A percentile compares a stretch with the other conserved stretches of the same genome.
These are phyloP conservation scores for Pangasius larnaudii DNA, from an alignment of 2,797 vertebrate genomes.

Conservation along the genomic window DNA sequence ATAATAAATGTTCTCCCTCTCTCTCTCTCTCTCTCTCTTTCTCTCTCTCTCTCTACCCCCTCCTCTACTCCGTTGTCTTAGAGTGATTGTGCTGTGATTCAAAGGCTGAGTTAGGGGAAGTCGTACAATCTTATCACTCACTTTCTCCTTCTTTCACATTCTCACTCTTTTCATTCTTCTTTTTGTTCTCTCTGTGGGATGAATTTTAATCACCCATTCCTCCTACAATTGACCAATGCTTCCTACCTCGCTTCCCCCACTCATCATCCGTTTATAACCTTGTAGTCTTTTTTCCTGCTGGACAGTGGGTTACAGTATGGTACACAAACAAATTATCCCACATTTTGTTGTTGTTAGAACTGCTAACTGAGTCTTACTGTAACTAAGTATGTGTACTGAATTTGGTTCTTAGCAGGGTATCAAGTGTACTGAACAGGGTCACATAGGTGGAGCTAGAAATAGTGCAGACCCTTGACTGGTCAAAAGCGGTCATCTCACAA, in stretches of 20 bases:
- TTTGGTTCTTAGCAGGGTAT: not conserved
- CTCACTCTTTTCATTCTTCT: conserved; percentile 73
- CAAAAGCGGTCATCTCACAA: not conserved
- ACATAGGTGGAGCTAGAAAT: not conserved
- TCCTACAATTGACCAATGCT: conserved; percentile 26
- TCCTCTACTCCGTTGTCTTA: conserved; percentile 62
- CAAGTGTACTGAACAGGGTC: not conserved
- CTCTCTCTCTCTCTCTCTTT: not conserved
- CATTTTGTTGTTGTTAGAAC: conserved; percentile 2
- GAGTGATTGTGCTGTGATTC: conserved; percentile 74
- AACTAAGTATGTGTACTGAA: not conserved
- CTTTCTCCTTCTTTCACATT: conserved; percentile 48
- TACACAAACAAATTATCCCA: not conserved
- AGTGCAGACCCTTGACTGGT: not conserved
- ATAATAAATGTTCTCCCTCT: conserved; percentile 71
- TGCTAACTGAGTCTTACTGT: not conserved
- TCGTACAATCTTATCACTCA: conserved; percentile 76
- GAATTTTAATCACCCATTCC: conserved; percentile 79
- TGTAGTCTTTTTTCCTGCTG: not conserved
- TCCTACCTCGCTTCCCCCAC: conserved; percentile 64
- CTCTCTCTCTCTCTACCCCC: conserved; percentile 35
- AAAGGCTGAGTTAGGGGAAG: conserved; percentile 75
- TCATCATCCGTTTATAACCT: conserved; percentile 37
- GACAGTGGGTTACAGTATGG: not conserved
- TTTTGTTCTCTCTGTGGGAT: conserved; percentile 82